Percentiles rank a stretch among this genome's conserved stretches.
These are phyloP conservation scores for Polietes domitor DNA, from an alignment of 2,888 invertebrate species.

Conservation along the genomic window DNA sequence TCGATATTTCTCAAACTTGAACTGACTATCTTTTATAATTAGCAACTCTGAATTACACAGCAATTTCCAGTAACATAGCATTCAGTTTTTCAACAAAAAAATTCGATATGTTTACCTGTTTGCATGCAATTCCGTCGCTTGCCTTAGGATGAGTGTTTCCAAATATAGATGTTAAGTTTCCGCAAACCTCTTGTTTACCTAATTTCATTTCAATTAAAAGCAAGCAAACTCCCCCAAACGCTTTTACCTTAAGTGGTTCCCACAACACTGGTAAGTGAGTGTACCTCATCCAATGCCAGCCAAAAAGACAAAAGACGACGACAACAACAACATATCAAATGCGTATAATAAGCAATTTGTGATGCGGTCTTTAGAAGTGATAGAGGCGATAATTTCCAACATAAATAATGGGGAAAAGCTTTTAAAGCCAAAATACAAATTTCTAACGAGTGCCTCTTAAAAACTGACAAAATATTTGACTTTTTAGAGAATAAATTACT, in stretches of 20 bases:
- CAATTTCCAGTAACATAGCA: too few relatives aligned
- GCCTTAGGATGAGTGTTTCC: not conserved
- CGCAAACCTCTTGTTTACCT: slow-evolving; percentile 1
- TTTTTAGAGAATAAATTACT: slow-evolving; percentile 59
- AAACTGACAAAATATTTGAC: slow-evolving; percentile 58
- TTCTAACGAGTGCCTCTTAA: slow-evolving; percentile 47
- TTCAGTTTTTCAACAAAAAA: too few relatives aligned
- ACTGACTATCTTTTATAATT: too few relatives aligned
- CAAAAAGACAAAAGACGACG: slow-evolving; percentile 12
- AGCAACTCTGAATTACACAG: too few relatives aligned
- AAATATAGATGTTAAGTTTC: slow-evolving; percentile 3
- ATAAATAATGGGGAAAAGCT: slow-evolving; percentile 61
- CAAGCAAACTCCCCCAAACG: not conserved
- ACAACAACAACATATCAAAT: slow-evolving; percentile 41
- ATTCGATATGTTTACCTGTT: too few relatives aligned
- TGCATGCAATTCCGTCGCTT: not conserved
- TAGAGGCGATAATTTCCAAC: slow-evolving; percentile 58
- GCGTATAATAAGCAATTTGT: slow-evolving; percentile 52
- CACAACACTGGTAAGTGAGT: not conserved
- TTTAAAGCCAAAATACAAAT: slow-evolving; percentile 48
- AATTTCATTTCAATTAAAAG: slow-evolving; percentile 18
- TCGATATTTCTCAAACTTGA: too few relatives aligned
- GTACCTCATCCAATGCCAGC: not conserved
- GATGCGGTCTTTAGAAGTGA: slow-evolving; percentile 44
- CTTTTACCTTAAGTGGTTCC: slow-evolving; percentile 52